Base-by-base conservation (phyloP, 2,113 vertebrate species). In the Rhineura floridana region DNA sequence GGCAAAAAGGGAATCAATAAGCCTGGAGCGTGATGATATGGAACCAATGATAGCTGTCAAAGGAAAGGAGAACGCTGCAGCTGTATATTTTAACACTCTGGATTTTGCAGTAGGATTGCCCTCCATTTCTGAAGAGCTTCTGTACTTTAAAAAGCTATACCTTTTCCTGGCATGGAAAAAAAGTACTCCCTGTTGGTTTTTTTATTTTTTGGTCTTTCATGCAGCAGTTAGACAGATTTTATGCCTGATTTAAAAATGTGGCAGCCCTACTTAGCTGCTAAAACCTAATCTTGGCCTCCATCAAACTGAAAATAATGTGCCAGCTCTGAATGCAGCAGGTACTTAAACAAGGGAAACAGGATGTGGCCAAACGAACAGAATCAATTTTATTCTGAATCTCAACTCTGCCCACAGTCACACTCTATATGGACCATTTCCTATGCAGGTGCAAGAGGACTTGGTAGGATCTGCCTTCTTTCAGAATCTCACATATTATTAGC, bases 321-420 rank as follows among this genome's bases (percentile, higher is more conserved):
- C 93, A 83, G 87, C 90, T 95, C 93, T 93, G 93, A 82, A 91
- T 92, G 94, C 44, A 90, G 91, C 73, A 65, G 78, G 83, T 79
- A 59, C 81, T 87, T 91, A 93, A 92, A 93, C 87, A 89, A 94
- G 93, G 93, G 95, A 95, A 96, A 93, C 92, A 87, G 92, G 94
- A 91, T 95, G 93, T 90, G 88, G 91, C 81, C 93, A 94, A 95
- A 95, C 87, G 81, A 95, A 88, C 70, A 94, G 89, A 94, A 94
- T 91, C 59, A 81, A 95, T 91, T 90, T 85, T 92, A 94, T 92
- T 95, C 88, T 2, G 48, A 95, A 95, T 89, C 87, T 90, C 92
- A 93, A 81, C 46, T 84, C 86, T 94, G 93, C 92, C 92, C 91
- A 90, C 79, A 86, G 75, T 44, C 6, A 84, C 55, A 91, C 91